Evolutionary conservation across 2,888 invertebrate species (phyloP), one percentile per base, ranked within the genome.

Genomic region (Trichogramma dendrolimi): DNA sequence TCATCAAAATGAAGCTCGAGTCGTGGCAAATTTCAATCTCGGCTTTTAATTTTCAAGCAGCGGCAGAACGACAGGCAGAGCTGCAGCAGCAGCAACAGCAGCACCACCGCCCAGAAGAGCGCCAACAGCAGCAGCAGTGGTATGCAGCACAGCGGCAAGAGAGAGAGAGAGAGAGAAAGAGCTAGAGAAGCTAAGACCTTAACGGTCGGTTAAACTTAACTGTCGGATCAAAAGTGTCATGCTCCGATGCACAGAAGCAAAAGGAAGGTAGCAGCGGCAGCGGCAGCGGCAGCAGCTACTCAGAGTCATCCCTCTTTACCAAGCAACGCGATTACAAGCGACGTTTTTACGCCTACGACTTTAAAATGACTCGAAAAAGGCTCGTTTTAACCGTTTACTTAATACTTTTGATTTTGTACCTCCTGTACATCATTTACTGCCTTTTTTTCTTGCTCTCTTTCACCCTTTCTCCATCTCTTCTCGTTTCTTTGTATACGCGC

Each of bases 151-250:
- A 60, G 60, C 55, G 27, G 27, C 27, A 27, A 27, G 27, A 27
- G 27, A 27, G 27, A 27, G 27, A 27, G 3, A 27, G 27, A 27
- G 27, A 27, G 27, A 27, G 27, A 27, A 27, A 27, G 27, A 27
- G 27, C 27, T 65, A 64, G 61, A 62, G 64, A 68, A 66, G 69
- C 69, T 71, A 69, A 71, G 70, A 70, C 70, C 27, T 71, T 69
- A 69, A 72, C 70, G 70, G 68, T 70, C 71, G 72, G 73, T 74
- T 74, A 73, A 75, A 71, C 72, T 72, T 74, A 71, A 72, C 71
- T 70, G 71, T 69, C 71, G 71, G 72, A 72, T 73, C 72, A 73
- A 74, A 75, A 72, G 70, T 70, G 66, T 63, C 68, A 71, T 70
- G 73, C 71, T 71, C 68, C 70, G 71, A 72, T 73, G 72, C 69